Base-by-base conservation (phyloP, 2,888 invertebrate species). In the Criorhina ranunculi region DNA sequence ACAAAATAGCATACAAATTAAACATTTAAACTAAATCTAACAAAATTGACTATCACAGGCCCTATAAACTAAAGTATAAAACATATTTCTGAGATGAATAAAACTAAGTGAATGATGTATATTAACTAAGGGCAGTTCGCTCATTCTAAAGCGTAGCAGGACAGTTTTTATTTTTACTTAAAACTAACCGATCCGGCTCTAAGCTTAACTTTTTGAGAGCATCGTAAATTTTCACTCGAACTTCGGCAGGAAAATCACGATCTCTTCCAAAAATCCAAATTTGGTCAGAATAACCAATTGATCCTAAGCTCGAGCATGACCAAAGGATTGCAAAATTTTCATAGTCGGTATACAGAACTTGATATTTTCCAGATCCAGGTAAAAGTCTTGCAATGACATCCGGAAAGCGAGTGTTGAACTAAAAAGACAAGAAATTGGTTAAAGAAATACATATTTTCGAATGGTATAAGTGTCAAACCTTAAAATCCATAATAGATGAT, bases 341-440 rank as follows among this genome's bases (percentile, higher is more conserved):
- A 90, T 96, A 96, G 91, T 96, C 96, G 0, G 96, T 95, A 89
- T 94, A 94, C 24, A 96, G 93, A 53, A 96, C 93, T 91, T 94
- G 94, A 92, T 96, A 96, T 86, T 93, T 93, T 0, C 96, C 96
- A 7, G 95, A 94, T 53, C 95, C 95, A 7, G 96, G 96, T 88
- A 96, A 90, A 88, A 95, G 92, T 40, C 95, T 93, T 7, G 95
- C 94, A 70, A 96, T 92, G 17, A 94, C 91, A 88, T 94, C 94
- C 15, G 96, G 96, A 89, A 95, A 92, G 9, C 93, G 93, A 35
- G 93, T 93, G 79, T 93, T 93, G 6, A 95, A 93, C 93, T 94
- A 93, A 11, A 67, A 44, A 9, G 60, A 59, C 11, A 17, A 0
- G 7, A n/a, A 35, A 42, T n/a, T 9, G 0, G 24, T 4, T 19